Evolutionary conservation across 92 coral and sea anemone genomes (phyloP), one percentile per base, ranked within the genome.

Genomic region (Heliopora coerulea): DNA sequence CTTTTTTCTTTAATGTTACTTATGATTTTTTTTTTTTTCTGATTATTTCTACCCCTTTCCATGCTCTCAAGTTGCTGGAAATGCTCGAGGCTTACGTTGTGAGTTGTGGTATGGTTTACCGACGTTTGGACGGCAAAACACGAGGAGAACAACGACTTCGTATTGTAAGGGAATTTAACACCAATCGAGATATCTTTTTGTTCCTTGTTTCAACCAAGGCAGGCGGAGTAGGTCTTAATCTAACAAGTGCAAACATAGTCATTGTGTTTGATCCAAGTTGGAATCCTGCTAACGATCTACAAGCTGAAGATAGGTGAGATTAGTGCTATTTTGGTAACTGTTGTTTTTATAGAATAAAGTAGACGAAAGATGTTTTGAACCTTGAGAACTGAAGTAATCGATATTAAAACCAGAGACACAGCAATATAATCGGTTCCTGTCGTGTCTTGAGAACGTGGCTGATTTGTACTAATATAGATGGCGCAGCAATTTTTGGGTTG

Each of bases 251-350:
- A 24, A 92, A 92, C 70, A 87, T 89, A 76, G 97, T 92, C 75
- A 86, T 92, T 35, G 91, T 92, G 74, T 92, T 92, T 86, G 97
- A 92, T 58, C 97, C 97, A 26, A 88, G 85, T 44, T 92, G 97
- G 97, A 92, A 92, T 40, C 97, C 97, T 4, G 85, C 97, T 30
- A 88, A 86, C 48, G 97, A 92, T 65, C 68, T 92, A 29, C 97
- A 92, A 56, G 96, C 97, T 0, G 96, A 92, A 57, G 97, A 92
- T 78, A 88, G 97, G 97, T 87, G 68, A 18, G 83, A 30, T 59
- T 18, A 4, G 3, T 8, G 20, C 12, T 20, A 59, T n/a, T n/a
- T n/a, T n/a, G n/a, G n/a, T n/a, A n/a, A n/a, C n/a, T n/a, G n/a
- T n/a, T n/a, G n/a, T n/a, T n/a, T n/a, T n/a, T n/a, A n/a, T n/a